Base-by-base conservation (phyloP, 2,797 vertebrate species). In the Gadopsis marmoratus region DNA sequence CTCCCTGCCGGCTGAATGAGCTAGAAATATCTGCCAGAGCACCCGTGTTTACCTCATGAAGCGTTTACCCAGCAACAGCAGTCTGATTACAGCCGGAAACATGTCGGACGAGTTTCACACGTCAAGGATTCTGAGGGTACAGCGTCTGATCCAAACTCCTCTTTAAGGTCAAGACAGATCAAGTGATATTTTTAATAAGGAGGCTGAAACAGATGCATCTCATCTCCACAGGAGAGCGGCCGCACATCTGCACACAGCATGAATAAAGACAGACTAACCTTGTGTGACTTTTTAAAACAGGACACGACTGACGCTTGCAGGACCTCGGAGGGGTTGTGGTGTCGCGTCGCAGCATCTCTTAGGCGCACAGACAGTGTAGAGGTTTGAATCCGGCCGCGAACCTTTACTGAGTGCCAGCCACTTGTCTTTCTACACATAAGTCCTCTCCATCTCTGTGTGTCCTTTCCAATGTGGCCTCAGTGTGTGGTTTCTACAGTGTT, bases 181-280 rank as follows among this genome's bases (percentile, higher is more conserved):
- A 16, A 60, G 33, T 62, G 35, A 66, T 58, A 17, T 79, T 76
- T 83, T 72, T 51, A 67, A 70, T 73, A 14, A 29, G 41, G 14
- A 45, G 74, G 59, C 50, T 43, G 0, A 62, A 50, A 33, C 14
- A 5, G 58, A 47, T 29, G 35, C 59, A 51, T 62, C 73, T 26
- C 37, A 10, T n/a, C n/a, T 71, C 75, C 37, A 21, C 61, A 48
- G 78, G 59, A 13, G 8, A 0, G 17, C 55, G 2, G 63, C 29
- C 4, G 39, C 59, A 53, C 70, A 26, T 17, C 63, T 17, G 71
- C 84, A 55, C 65, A 9, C 13, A 0, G 55, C 74, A 48, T 69
- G 68, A 88, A 84, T 86, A 61, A 74, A 78, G 73, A 56, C 73
- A 78, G 73, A 56, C 73, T 31, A 65, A 81, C 77, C 84, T 76